A percentile compares a stretch with the other conserved stretches of the same genome.
These are phyloP conservation scores for Rhinichthys osculus DNA, from an alignment of 2,797 vertebrate species.

Conservation along the genomic window DNA sequence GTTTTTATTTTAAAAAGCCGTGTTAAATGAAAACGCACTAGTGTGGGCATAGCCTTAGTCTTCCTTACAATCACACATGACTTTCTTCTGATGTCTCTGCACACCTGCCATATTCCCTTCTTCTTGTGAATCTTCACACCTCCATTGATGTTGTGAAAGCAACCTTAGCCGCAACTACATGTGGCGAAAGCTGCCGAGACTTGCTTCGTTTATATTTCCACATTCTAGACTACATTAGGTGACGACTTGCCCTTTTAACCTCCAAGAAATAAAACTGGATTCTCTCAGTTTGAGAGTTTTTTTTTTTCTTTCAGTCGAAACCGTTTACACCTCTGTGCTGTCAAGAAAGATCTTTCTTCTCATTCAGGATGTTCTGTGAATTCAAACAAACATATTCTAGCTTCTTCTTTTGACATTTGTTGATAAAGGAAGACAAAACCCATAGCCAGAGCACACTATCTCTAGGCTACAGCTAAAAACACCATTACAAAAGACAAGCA, in stretches of 20 bases:
- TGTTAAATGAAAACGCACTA: no score
- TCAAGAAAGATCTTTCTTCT: background rate
- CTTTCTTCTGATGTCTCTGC: constrained; percentile 41
- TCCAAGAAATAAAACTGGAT: background rate
- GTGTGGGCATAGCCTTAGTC: background rate
- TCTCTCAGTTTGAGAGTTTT: background rate
- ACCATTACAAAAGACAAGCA: constrained; percentile 49
- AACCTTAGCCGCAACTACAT: constrained; percentile 35
- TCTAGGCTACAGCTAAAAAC: constrained; percentile 54
- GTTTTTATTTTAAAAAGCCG: no score
- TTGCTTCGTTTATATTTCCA: constrained; percentile 25
- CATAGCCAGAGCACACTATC: constrained; percentile 42
- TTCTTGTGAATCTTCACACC: constrained; percentile 64
- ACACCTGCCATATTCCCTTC: constrained; percentile 61
- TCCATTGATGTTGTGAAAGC: constrained; percentile 59
- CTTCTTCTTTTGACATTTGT: constrained; percentile 48
- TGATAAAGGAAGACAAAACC: constrained; percentile 48
- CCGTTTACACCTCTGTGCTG: background rate
- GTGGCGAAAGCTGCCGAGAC: constrained; percentile 31
- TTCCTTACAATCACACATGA: background rate
- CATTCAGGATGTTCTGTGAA: constrained; percentile 28
- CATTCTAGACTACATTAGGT: background rate
- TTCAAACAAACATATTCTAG: constrained; percentile 33
- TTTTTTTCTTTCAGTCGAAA: no score
- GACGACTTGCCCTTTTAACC: constrained; percentile 17